Percentiles rank a stretch among this genome's conserved stretches.
These are phyloP conservation scores for Channa striata DNA, from an alignment of 2,797 vertebrate species.

Conservation along the genomic window DNA sequence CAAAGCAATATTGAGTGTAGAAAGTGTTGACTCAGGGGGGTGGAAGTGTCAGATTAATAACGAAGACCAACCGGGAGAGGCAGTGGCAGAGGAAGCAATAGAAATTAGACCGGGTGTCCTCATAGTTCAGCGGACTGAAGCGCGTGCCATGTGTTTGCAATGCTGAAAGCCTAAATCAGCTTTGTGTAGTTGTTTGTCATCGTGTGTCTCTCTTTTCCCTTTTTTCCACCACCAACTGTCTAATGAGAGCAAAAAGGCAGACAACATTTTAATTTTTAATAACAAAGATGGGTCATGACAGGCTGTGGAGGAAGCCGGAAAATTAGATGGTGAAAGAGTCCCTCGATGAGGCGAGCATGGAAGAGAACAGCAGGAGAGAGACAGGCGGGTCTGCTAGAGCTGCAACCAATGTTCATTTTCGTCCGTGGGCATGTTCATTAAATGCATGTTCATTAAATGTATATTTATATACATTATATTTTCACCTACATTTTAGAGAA, in stretches of 20 bases:
- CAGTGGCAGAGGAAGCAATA: slow-evolving; percentile 49
- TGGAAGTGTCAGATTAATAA: slow-evolving; percentile 78
- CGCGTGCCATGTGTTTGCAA: slow-evolving; percentile 29
- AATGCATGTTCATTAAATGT: too few relatives aligned
- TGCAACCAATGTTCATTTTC: slow-evolving; percentile 10
- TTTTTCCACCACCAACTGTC: not conserved
- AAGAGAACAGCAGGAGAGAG: not conserved
- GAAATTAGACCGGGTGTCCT: slow-evolving; percentile 58
- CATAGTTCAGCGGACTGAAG: slow-evolving; percentile 27
- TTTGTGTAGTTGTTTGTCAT: slow-evolving; percentile 35
- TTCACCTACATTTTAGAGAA: too few relatives aligned
- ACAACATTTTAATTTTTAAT: slow-evolving; percentile 62
- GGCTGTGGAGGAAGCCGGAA: slow-evolving; percentile 31
- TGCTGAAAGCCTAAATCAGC: slow-evolving; percentile 44
- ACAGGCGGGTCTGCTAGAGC: slow-evolving; percentile 14
- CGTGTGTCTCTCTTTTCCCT: not conserved
- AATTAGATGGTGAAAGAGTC: slow-evolving; percentile 32
- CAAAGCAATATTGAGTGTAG: slow-evolving; percentile 69
- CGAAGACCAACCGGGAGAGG: slow-evolving; percentile 49
- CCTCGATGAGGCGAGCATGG: slow-evolving; percentile 22
- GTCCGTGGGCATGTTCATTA: too few relatives aligned
- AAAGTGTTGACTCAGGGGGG: slow-evolving; percentile 76
- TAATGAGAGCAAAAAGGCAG: slow-evolving; percentile 59
- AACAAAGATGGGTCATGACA: slow-evolving; percentile 52
- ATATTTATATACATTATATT: too few relatives aligned